These are phyloP conservation scores for Anomalospiza imberbis DNA, from an alignment of 2,797 vertebrate species.

Conservation along the genomic window DNA sequence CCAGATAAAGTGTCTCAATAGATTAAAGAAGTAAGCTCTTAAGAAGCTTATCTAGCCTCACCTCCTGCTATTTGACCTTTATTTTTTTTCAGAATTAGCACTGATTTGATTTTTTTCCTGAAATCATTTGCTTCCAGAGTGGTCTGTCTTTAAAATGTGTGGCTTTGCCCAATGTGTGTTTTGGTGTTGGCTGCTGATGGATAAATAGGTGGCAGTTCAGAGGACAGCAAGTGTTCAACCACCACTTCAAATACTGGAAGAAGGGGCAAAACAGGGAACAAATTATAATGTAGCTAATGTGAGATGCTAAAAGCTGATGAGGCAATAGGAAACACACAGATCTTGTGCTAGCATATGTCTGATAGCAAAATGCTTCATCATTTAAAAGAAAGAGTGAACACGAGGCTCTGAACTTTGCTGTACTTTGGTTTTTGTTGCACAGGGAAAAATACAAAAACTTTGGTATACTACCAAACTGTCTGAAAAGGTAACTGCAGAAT, in stretches of 20 bases:
- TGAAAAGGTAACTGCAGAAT: not conserved
- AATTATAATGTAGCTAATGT: not conserved
- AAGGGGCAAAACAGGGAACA: not conserved
- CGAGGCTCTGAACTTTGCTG: not conserved
- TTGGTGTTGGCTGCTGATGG: not conserved
- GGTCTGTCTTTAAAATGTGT: not conserved
- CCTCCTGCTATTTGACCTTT: not conserved
- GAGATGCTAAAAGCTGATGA: not conserved
- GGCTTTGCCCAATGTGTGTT: not conserved
- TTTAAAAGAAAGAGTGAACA: not conserved
- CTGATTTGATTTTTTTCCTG: not conserved
- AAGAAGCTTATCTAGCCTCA: conserved; percentile 31
- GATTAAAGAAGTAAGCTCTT: conserved; percentile 39
- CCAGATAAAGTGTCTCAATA: not conserved
- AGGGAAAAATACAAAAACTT: not conserved
- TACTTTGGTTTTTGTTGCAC: not conserved
- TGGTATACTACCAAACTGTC: not conserved
- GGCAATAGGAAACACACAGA: not conserved
- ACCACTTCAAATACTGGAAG: not conserved
- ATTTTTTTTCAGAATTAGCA: not conserved
- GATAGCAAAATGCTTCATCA: not conserved
- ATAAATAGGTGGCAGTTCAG: not conserved
- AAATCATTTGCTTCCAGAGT: not conserved
- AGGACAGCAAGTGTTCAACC: accelerated
- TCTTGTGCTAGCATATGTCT: not conserved